Percentiles rank a stretch among this genome's conserved stretches.
These are phyloP conservation scores for Xestoiulus laeticollis DNA, from an alignment of 2,888 invertebrate species.

Conservation along the genomic window DNA sequence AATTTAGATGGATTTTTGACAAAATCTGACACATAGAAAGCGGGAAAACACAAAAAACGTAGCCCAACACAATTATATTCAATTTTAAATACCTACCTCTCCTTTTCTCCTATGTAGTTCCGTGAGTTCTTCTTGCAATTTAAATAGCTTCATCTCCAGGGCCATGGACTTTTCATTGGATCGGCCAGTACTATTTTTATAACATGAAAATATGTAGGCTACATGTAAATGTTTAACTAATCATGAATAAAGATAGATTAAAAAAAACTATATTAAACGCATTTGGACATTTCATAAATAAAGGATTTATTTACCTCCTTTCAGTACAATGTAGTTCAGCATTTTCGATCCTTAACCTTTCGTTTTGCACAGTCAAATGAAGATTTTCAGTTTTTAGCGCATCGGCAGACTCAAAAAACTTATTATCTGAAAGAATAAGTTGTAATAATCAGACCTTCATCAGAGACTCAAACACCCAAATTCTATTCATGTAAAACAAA, in stretches of 20 bases:
- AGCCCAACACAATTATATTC: not conserved
- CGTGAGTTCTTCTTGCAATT: constrained; percentile 91
- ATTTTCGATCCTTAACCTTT: constrained; percentile 73
- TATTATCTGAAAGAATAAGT: constrained; percentile 73
- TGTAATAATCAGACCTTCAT: too few species aligned
- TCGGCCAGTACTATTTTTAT: constrained; percentile 60
- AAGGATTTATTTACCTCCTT: constrained; percentile 40
- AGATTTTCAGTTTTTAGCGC: constrained; percentile 83
- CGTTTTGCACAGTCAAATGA: constrained; percentile 84
- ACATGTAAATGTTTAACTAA: not conserved
- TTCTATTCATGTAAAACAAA: too few species aligned
- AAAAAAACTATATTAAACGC: too few species aligned
- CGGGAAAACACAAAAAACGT: not conserved
- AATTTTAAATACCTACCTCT: constrained; percentile 68
- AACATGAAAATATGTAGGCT: too few species aligned
- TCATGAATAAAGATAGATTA: not conserved
- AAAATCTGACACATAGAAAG: too few species aligned
- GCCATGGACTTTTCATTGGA: constrained; percentile 69
- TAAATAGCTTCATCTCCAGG: constrained; percentile 84
- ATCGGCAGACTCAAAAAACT: constrained; percentile 83
- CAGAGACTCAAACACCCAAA: too few species aligned
- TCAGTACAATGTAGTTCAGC: constrained; percentile 67
- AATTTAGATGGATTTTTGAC: too few species aligned
- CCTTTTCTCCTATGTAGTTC: constrained; percentile 87
- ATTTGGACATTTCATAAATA: too few species aligned